phyloP scores from a whole-genome alignment of 2,888 invertebrate genomes.

The Hypolimnas misippus region DNA sequence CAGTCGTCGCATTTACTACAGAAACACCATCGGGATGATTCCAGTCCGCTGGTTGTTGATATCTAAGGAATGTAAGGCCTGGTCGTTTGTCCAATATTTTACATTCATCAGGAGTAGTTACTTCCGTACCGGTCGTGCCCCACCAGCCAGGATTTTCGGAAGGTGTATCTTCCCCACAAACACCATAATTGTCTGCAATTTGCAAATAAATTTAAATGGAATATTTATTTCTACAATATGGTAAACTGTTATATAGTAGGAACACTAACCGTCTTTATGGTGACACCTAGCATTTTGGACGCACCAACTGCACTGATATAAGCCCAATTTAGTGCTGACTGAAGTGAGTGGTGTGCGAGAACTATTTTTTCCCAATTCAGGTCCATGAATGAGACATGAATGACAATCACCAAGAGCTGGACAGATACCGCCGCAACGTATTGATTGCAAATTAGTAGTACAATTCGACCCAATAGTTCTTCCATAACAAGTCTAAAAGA shows the following conservation, averaged over 20 bases:
- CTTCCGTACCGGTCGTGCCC: constrained; percentile 92
- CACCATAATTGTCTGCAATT: constrained; percentile 88
- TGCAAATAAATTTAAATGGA: not conserved
- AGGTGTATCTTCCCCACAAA: constrained; percentile 93
- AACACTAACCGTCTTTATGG: constrained; percentile 88
- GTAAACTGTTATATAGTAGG: constrained; percentile 26
- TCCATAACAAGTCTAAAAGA: constrained; percentile 88
- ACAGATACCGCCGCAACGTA: constrained; percentile 94
- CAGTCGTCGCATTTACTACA: constrained; percentile 93
- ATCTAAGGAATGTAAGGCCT: constrained; percentile 94
- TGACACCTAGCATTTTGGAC: constrained; percentile 96
- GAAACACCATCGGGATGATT: constrained; percentile 94
- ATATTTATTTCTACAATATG: not conserved
- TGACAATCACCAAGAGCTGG: constrained; percentile 95
- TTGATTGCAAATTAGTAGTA: constrained; percentile 94
- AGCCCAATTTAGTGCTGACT: constrained; percentile 90
- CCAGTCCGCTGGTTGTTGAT: constrained; percentile 93
- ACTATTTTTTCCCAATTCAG: constrained; percentile 74
- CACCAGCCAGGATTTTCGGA: constrained; percentile 95
- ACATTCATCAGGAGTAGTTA: constrained; percentile 90
- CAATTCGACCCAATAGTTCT: constrained; percentile 94
- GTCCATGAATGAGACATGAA: constrained; percentile 93
- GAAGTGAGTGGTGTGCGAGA: constrained; percentile 70
- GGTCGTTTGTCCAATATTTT: constrained; percentile 91
- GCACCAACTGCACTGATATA: constrained; percentile 95